Base-by-base conservation (phyloP, 2,797 vertebrate genomes). In the Acropternis orthonyx region DNA sequence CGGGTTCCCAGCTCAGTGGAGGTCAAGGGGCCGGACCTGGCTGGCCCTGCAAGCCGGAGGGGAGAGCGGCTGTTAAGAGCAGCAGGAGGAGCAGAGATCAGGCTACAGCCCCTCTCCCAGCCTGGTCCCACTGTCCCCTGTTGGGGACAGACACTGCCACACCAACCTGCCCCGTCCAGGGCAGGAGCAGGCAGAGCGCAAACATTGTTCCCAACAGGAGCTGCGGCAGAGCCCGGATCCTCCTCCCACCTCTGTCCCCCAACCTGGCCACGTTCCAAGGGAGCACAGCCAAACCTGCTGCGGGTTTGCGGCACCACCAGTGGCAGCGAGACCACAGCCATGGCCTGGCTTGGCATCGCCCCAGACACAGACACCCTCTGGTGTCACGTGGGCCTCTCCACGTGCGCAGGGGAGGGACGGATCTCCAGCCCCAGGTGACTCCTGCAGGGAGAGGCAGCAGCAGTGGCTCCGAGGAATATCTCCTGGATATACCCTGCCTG, bases 41-140 rank as follows among this genome's bases (percentile, higher is more conserved):
- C 39, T 32, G 80, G 28, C 55, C 65, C 96, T 97, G 78, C 18
- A 55, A 55, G 28, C 9, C 10, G 75, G n/a, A 75, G 34, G 32
- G n/a, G 23, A 85, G 48, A 90, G 39, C 12, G 15, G 34, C 30
- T 1, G 5, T 93, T 49, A 73, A 15, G 82, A 54, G 37, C 44
- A 39, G 55, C 41, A 26, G 74, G 4, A 67, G 36, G 46, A 89
- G 24, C 28, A 10, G 66, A 55, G 26, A 10, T 15, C 1, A 3
- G 36, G 34, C 20, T 7, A 37, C 43, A 34, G 79, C 43, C 30
- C 54, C 34, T 16, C 21, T 79, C 43, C 61, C 63, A 63, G 44
- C 39, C 17, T 13, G n/a, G 41, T 4, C 2, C 58, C 2, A 0
- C 14, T 30, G 17, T 44, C 58, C 28, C 39, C 0, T 0, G 16